Percentiles rank a stretch among this genome's conserved stretches.
These are phyloP conservation scores for Drosophila nr. medialis DNA, from an alignment of 2,888 invertebrate genomes.

Conservation along the genomic window DNA sequence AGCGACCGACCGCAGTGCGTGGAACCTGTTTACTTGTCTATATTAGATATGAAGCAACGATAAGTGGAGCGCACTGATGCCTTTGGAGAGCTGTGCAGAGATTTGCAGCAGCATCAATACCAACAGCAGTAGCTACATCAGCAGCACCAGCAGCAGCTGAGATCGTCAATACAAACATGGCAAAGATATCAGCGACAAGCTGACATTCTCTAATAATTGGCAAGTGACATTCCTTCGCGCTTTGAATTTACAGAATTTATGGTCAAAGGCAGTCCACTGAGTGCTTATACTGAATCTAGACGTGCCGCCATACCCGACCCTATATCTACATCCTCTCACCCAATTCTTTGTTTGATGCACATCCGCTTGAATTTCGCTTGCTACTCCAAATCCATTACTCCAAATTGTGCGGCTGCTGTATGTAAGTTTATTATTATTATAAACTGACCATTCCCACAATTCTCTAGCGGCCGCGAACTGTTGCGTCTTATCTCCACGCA, in stretches of 20 bases:
- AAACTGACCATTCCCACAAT: constrained; percentile 24
- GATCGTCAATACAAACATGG: constrained; percentile 79
- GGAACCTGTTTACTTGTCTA: constrained; percentile 76
- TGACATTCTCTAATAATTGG: constrained; percentile 79
- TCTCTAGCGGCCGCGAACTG: constrained; percentile 6
- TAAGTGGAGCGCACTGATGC: constrained; percentile 72
- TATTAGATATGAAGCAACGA: constrained; percentile 79
- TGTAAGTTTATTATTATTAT: constrained; percentile 67
- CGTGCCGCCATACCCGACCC: constrained; percentile 3
- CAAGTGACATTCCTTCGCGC: constrained; percentile 79
- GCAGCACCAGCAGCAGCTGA: constrained; percentile 47
- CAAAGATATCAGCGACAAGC: constrained; percentile 78
- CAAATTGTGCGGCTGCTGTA: constrained; percentile 60
- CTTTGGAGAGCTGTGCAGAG: constrained; percentile 47
- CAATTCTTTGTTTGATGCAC: constrained; percentile 53
- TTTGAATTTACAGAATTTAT: constrained; percentile 79
- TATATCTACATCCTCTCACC: constrained; percentile 27
- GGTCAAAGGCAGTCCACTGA: constrained; percentile 67
- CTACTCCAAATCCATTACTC: constrained; percentile 56
- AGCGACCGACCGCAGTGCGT: constrained; percentile 61
- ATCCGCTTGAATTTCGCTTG: constrained; percentile 45
- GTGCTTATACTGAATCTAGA: constrained; percentile 16
- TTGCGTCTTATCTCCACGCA: constrained; percentile 1
- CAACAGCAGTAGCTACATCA: constrained; percentile 23
- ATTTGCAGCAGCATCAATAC: constrained; percentile 46